Conservation (phyloP, 2,888 invertebrate species). For the Hydraecia micacea region DNA sequence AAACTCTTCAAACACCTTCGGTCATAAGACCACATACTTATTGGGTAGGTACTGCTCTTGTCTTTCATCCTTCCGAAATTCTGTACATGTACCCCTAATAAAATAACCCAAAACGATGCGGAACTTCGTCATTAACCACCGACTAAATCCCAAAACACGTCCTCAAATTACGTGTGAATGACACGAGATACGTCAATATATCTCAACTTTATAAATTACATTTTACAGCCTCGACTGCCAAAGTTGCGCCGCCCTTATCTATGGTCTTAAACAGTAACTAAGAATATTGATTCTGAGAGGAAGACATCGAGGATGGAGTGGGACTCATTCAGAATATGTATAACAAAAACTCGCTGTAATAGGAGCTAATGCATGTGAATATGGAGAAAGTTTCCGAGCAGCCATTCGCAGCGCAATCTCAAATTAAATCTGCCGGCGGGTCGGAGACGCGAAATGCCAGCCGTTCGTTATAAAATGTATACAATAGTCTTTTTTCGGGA, state of each 20-base stretch:
- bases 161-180: conserved; percentile 60
- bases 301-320: conserved; percentile 73
- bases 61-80: not conserved
- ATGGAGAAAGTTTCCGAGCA: conserved; percentile 83
- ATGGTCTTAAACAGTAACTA: conserved; percentile 63
- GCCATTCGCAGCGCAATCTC: conserved; percentile 84
- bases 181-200: conserved; percentile 50
- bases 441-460: conserved; percentile 76
- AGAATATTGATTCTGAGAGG: conserved; percentile 70
- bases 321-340: conserved; percentile 73
- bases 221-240: conserved; percentile 40
- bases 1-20: not conserved
- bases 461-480: conserved; percentile 77
- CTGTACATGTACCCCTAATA: not conserved
- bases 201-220: conserved; percentile 59
- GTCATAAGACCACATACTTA: not conserved
- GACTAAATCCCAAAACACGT: conserved; percentile 46
- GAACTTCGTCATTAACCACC: conserved; percentile 26
- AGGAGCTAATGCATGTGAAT: conserved; percentile 84
- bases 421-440: conserved; percentile 86
- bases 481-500: conserved; percentile 75
- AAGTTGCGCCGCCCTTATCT: conserved; percentile 52
- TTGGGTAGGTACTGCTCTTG: not conserved
- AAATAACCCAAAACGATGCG: conserved; percentile 22
- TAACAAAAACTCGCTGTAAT: conserved; percentile 81